Conservation (phyloP, 2,888 invertebrate genomes). For the Ceriagrion tenellum region DNA sequence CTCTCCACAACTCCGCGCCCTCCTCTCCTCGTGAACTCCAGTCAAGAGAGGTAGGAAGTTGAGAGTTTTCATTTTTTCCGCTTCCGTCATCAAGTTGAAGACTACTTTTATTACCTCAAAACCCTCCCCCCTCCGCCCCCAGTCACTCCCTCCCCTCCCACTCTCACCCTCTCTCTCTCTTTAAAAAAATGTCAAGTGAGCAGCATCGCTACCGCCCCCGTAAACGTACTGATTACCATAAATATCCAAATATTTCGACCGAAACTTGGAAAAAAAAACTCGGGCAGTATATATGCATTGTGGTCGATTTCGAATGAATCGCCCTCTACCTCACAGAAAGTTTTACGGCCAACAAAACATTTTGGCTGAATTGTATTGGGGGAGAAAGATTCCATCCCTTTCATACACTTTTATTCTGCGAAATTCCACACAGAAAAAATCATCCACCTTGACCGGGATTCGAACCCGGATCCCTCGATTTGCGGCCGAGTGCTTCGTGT, state of each 20-base stretch:
- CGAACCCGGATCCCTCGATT: too few species aligned
- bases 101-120: neutral
- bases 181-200: slow-evolving; percentile 20
- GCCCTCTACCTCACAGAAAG: too few species aligned
- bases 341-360: too few species aligned
- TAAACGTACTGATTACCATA: slow-evolving; percentile 51
- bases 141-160: too few species aligned
- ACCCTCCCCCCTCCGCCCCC: neutral
- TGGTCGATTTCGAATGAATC: too few species aligned
- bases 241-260: neutral
- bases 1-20: neutral
- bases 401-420: too few species aligned
- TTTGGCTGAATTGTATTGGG: too few species aligned
- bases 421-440: too few species aligned
- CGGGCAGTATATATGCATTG: too few species aligned
- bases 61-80: slow-evolving; percentile 16
- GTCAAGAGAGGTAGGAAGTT: neutral
- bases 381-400: too few species aligned
- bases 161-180: neutral
- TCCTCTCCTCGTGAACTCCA: neutral
- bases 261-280: neutral
- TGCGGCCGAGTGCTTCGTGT: too few species aligned
- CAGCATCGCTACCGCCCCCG: neutral
- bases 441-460: too few species aligned
- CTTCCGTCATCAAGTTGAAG: slow-evolving; percentile 46